Evolutionary conservation across 2,113 vertebrate genomes (phyloP), one percentile per base, ranked within the genome.

Genomic region (Herpetotheres cachinnans): DNA sequence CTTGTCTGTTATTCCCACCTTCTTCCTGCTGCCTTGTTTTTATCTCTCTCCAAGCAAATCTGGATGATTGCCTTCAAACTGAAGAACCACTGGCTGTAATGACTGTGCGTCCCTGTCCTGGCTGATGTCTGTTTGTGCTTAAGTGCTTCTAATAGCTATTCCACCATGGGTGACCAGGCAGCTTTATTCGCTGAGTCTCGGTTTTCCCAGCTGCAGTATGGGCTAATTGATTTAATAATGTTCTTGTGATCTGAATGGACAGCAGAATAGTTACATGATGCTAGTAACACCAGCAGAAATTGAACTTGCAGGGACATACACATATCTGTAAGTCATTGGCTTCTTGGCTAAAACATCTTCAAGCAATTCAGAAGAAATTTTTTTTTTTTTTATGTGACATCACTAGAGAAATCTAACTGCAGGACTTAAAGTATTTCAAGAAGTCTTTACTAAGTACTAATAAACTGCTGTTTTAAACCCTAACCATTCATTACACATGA

Each of bases 401-500:
- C 13, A 4, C 22, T 54, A n/a, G 27, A 77, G 67, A 66, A 62
- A 54, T n/a, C 5, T 46, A 56, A 63, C 65, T 30, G 19, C 16
- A 21, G 36, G 40, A 56, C 13, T 26, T 47, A 0, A n/a, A 34
- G 22, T 27, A 22, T 83, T 93, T 63, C 16, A 13, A 29, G 6
- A 12, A 22, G 25, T 65, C 9, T 69, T 24, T 20, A 56, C 14
- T 61, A 74, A 73, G 13, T 18, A 56, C 11, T 52, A 30, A 30
- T 38, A 16, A 72, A 25, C 18, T 1, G 24, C 21, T 76, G 0
- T 0, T 93, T 72, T 40, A 72, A 85, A 47, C 11, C 7, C 20
- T 40, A 11, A 2, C 7, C 1, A 71, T 66, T 49, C 3, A 13
- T 83, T 40, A 29, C 61, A 34, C 0, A 0, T 7, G 20, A 25